Evolutionary conservation across 2,888 invertebrate genomes (phyloP), one percentile per base, ranked within the genome.

Genomic region (Calliopum simillimum): DNA sequence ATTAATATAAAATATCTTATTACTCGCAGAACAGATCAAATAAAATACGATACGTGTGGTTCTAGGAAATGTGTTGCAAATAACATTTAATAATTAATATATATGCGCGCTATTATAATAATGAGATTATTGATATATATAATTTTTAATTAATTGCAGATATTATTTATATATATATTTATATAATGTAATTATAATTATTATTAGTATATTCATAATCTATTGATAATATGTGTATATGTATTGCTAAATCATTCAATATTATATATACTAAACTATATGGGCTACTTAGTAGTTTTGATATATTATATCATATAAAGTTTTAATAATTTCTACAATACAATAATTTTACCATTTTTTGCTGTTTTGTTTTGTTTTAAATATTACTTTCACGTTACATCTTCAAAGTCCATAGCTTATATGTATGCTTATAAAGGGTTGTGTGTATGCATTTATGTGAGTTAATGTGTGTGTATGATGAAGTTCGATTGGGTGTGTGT

Each of bases 21-120:
- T n/a, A 16, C 16, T 53, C 4, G 12, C 4, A 53, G 8, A 33
- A 33, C 33, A 33, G 33, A 3, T 33, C 5, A 33, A 33, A 6
- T 8, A 66, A 66, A 66, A 66, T 47, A 4, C 19, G 19, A 58
- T 41, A 16, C 23, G 12, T 56, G 46, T 47, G 47, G 66, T 47
- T 56, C 25, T 66, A 56, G 66, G 66, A 66, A 56, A 56, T 56
- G 65, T 66, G 47, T 58, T 68, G 62, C 62, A 61, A 68, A 62
- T 68, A 55, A 61, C 53, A 55, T 53, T 68, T 61, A 68, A 68
- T 53, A 68, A 14, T 23, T 61, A 56, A 33, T 66, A 19, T 66
- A 51, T 21, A 51, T 51, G 21, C 51, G 21, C 51, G 21, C 21
- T 19, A 19, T 19, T 51, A 11, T 51, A 51, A 6, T 51, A 51